phyloP scores from a whole-genome alignment of 2,888 invertebrate species.

The Zhengitettix transpicula region DNA sequence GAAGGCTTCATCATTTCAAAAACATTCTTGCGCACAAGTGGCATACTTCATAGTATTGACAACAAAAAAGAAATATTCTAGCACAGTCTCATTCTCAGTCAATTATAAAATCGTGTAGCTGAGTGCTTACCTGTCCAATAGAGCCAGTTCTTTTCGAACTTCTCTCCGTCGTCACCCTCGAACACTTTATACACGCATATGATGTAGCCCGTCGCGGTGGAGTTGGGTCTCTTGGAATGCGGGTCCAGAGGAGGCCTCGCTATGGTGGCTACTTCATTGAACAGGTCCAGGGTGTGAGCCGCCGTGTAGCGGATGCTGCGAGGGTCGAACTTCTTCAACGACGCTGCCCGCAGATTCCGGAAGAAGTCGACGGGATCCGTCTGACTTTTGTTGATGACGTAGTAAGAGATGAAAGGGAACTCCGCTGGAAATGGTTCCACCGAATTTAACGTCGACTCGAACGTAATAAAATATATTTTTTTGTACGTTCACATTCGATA shows the following conservation, averaged over 20 bases:
- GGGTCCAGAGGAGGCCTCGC: slow-evolving; percentile 66
- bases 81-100: not conserved
- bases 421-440: slow-evolving; percentile 46
- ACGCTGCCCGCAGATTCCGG: slow-evolving; percentile 66
- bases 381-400: slow-evolving; percentile 74
- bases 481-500: too few species aligned
- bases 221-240: slow-evolving; percentile 58
- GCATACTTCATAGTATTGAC: too few species aligned
- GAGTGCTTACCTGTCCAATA: slow-evolving; percentile 59
- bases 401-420: slow-evolving; percentile 82
- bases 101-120: not conserved
- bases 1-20: too few species aligned
- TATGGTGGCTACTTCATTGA: slow-evolving; percentile 81
- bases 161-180: slow-evolving; percentile 84
- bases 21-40: too few species aligned
- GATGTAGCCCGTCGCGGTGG: slow-evolving; percentile 73
- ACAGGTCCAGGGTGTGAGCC: slow-evolving; percentile 71
- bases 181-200: slow-evolving; percentile 89
- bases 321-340: slow-evolving; percentile 74
- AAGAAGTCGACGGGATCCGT: slow-evolving; percentile 75
- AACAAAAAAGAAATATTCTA: too few species aligned
- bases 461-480: too few species aligned
- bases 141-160: slow-evolving; percentile 85
- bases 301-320: slow-evolving; percentile 65
- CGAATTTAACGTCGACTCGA: too few species aligned